These are phyloP conservation scores for Zonitis immaculata DNA, from an alignment of 2,888 invertebrate species.

Conservation along the genomic window DNA sequence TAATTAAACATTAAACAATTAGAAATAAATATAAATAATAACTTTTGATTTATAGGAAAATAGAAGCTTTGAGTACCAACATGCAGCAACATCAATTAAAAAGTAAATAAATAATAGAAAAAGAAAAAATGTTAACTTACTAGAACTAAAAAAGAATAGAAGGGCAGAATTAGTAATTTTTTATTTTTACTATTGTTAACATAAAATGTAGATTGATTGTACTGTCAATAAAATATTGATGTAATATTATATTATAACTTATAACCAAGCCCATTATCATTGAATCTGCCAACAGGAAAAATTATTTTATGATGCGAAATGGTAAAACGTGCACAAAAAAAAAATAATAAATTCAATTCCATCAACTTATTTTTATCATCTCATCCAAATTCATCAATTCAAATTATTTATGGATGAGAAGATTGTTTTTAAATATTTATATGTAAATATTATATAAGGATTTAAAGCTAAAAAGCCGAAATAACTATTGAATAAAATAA, in stretches of 20 bases:
- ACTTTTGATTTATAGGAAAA: constrained; percentile 5
- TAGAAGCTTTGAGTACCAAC: constrained; percentile 13
- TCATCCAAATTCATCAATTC: background rate
- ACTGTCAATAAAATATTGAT: constrained; percentile 59
- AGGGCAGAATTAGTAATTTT: constrained; percentile 43
- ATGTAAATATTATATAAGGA: no score
- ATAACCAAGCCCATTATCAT: constrained; percentile 43
- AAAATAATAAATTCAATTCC: background rate
- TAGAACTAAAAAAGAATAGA: constrained; percentile 48
- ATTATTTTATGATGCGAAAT: background rate
- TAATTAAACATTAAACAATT: background rate
- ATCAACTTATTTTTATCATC: background rate
- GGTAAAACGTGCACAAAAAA: constrained; percentile 1
- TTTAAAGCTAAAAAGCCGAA: background rate
- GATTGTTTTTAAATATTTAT: background rate
- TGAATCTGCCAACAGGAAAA: constrained; percentile 60
- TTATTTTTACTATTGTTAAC: constrained; percentile 40
- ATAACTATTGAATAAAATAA: background rate
- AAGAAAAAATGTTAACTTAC: constrained; percentile 39
- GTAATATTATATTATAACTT: constrained; percentile 59
- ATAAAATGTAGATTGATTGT: constrained; percentile 62
- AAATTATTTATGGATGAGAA: background rate
- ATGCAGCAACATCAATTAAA: constrained; percentile 2
- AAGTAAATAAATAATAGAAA: constrained; percentile 25
- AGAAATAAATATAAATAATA: constrained; percentile 1